Evolutionary conservation across 2,113 vertebrate species (phyloP).

Genomic region (Petrocephalus microphthalmus): DNA sequence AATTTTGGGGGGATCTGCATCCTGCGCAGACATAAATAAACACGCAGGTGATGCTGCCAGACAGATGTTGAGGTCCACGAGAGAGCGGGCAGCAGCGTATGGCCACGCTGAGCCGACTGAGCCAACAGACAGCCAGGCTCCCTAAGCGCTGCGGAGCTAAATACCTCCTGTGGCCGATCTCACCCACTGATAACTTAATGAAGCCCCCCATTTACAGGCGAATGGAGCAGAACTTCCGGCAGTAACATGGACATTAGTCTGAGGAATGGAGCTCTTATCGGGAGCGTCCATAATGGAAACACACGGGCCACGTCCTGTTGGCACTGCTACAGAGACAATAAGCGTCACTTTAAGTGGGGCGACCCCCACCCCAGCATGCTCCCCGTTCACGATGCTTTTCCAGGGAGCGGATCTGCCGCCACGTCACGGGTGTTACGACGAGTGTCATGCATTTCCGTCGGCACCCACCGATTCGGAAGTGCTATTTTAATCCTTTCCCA

Average conservation of each 20-base stretch:
- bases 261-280: background rate
- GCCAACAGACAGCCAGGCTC: background rate
- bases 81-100: background rate
- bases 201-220: background rate
- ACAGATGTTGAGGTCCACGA: background rate
- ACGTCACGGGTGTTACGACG: background rate
- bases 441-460: background rate
- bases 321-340: background rate
- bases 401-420: background rate
- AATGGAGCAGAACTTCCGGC: constrained; percentile 14
- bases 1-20: background rate
- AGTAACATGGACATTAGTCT: background rate
- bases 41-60: background rate
- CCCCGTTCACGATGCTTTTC: background rate
- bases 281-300: background rate
- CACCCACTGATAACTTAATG: constrained; percentile 4
- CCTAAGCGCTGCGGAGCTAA: background rate
- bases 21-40: background rate
- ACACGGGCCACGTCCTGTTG: background rate
- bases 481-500: constrained; percentile 16
- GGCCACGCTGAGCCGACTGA: background rate
- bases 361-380: too few relatives aligned
- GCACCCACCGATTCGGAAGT: background rate
- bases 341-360: background rate
- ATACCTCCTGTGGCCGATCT: background rate